Evolutionary conservation across 2,797 vertebrate genomes (phyloP).

Genomic region (Cygnus olor): DNA sequence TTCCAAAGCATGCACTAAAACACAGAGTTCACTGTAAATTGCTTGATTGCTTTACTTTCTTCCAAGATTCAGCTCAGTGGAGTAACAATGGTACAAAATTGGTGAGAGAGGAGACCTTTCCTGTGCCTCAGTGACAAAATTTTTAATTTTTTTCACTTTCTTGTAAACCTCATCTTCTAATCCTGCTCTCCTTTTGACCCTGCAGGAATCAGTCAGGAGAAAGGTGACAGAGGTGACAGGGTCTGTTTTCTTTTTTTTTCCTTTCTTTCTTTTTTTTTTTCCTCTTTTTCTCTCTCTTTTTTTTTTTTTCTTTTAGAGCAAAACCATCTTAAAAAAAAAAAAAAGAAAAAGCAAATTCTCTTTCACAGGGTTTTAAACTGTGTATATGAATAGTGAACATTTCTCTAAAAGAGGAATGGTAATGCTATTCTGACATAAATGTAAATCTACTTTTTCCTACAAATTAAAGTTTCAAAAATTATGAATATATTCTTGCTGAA

Average conservation of each 20-base stretch:
- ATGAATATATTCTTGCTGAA: slow-evolving; percentile 39
- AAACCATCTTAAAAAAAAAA: not conserved
- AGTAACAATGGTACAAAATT: not conserved
- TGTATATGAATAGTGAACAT: not conserved
- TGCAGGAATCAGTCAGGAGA: not conserved
- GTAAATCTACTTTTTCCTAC: slow-evolving; percentile 24
- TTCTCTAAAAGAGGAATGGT: not conserved
- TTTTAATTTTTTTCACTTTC: not conserved
- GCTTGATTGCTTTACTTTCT: slow-evolving; percentile 21
- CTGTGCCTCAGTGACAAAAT: not conserved
- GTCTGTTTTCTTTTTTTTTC: not conserved
- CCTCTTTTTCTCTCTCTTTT: not conserved
- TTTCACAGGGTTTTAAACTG: not conserved
- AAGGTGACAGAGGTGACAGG: not conserved
- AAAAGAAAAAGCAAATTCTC: not conserved
- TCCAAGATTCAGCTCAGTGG: not conserved
- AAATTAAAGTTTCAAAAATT: slow-evolving; percentile 59
- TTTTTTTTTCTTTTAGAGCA: not conserved
- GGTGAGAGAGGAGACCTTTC: not conserved
- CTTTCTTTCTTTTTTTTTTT: not conserved
- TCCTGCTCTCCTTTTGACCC: not conserved
- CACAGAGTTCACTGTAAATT: slow-evolving; percentile 10
- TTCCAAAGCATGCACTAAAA: slow-evolving; percentile 28
- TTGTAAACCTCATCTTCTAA: not conserved
- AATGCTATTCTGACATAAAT: not conserved